These are phyloP conservation scores for Gortyna flavago DNA, from an alignment of 2,888 invertebrate genomes.

Conservation along the genomic window DNA sequence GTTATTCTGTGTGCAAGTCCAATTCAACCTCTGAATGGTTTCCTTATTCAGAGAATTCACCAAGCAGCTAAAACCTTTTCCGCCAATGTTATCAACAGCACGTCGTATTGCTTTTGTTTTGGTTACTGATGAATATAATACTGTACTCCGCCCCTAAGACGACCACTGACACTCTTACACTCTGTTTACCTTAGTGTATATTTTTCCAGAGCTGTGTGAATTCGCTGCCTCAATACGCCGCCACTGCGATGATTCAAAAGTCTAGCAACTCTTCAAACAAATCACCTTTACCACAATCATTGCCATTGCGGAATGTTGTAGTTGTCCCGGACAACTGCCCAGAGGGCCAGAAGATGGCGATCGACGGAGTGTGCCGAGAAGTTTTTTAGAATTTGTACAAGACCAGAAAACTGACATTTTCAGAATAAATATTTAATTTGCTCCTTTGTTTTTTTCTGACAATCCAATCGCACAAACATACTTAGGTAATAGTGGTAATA, in stretches of 20 bases:
- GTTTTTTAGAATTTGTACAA: slow-evolving; percentile 25
- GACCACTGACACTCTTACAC: too few species aligned
- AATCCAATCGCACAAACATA: too few species aligned
- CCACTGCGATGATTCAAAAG: not conserved
- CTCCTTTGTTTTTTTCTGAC: not conserved
- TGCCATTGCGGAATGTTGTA: not conserved
- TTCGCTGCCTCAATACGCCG: not conserved
- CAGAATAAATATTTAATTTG: not conserved
- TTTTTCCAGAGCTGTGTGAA: slow-evolving; percentile 26
- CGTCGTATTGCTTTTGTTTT: not conserved
- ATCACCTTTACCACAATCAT: accelerated
- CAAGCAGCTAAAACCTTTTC: not conserved
- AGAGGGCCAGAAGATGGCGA: slow-evolving; percentile 8
- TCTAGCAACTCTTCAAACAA: not conserved
- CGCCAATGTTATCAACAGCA: not conserved
- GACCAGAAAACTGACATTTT: not conserved
- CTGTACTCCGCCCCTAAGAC: too few species aligned
- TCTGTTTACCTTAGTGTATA: not conserved
- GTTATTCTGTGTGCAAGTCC: too few species aligned
- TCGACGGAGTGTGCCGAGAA: slow-evolving; percentile 59
- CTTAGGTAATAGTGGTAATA: not conserved
- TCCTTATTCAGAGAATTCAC: too few species aligned
- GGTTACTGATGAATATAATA: too few species aligned
- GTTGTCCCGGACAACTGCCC: slow-evolving; percentile 39
- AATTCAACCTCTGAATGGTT: too few species aligned